phyloP scores from a whole-genome alignment of 2,888 invertebrate species.

The Drosophila atroscutellata region DNA sequence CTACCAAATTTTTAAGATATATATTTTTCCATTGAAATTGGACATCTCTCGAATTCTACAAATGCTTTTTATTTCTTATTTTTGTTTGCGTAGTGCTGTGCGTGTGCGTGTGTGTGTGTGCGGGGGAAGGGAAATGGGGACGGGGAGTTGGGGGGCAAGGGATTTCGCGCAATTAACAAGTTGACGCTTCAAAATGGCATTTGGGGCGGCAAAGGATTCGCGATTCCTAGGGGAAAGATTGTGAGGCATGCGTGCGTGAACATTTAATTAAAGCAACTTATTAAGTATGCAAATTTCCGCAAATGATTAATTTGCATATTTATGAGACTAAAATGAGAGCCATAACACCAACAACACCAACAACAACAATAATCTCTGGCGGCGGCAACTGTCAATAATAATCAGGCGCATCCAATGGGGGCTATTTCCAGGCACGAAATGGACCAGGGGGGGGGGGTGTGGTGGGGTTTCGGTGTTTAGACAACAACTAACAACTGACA shows the following conservation, averaged over 20 bases:
- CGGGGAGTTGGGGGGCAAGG: not conserved
- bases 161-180: conserved; percentile 66
- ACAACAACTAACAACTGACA: conserved; percentile 21
- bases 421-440: not conserved
- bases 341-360: conserved; percentile 85
- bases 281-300: conserved; percentile 81
- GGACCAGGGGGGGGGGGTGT: rapidly evolving
- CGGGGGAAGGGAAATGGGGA: not conserved
- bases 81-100: not conserved
- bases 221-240: conserved; percentile 72
- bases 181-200: conserved; percentile 58
- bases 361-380: conserved; percentile 36
- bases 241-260: conserved; percentile 79
- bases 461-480: not conserved
- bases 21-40: conserved; percentile 27
- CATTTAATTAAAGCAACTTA: conserved; percentile 82
- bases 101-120: not conserved
- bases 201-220: conserved; percentile 5
- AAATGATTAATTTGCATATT: conserved; percentile 80
- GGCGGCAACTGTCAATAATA: conserved; percentile 75
- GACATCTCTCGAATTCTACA: conserved; percentile 5
- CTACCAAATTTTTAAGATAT: conserved; percentile 24
- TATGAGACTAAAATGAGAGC: conserved; percentile 86
- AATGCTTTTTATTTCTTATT: not conserved
- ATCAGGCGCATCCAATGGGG: conserved; percentile 56